Evolutionary conservation across 2,113 vertebrate genomes (phyloP).

Genomic region (Arizona elegans): DNA sequence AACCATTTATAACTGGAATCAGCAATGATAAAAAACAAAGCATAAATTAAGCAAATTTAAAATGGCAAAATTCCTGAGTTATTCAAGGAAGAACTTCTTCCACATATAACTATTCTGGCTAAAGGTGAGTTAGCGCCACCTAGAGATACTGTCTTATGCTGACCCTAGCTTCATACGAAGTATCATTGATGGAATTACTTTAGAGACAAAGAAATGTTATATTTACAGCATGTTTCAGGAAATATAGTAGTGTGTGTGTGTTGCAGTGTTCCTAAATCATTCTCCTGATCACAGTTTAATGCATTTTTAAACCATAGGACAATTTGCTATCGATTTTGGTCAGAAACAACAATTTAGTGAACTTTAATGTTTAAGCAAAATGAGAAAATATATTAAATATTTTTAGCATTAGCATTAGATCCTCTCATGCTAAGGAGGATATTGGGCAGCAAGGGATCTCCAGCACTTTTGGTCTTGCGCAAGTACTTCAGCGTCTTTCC

Average conservation of each 20-base stretch:
- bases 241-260: not conserved
- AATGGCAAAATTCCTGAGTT: not conserved
- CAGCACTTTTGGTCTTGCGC: not conserved
- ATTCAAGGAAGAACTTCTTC: not conserved
- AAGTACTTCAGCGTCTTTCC: not conserved
- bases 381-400: not conserved
- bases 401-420: not conserved
- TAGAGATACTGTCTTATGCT: not conserved
- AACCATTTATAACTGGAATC: not conserved
- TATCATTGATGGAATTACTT: not conserved
- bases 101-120: not conserved
- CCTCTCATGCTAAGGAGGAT: not conserved
- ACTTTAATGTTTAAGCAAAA: not conserved
- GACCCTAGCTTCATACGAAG: not conserved
- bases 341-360: conserved; percentile 14
- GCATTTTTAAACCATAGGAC: not conserved
- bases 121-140: not conserved
- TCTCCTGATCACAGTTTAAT: not conserved
- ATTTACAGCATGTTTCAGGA: not conserved
- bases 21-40: not conserved
- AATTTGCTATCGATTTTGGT: not conserved
- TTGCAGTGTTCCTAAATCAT: not conserved
- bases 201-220: not conserved
- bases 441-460: not conserved
- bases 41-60: not conserved